Percentiles rank a stretch among this genome's conserved stretches.
Evolutionary conservation across 2,797 vertebrate species (phyloP).

Genomic region (Gymnopithys bicolor): DNA sequence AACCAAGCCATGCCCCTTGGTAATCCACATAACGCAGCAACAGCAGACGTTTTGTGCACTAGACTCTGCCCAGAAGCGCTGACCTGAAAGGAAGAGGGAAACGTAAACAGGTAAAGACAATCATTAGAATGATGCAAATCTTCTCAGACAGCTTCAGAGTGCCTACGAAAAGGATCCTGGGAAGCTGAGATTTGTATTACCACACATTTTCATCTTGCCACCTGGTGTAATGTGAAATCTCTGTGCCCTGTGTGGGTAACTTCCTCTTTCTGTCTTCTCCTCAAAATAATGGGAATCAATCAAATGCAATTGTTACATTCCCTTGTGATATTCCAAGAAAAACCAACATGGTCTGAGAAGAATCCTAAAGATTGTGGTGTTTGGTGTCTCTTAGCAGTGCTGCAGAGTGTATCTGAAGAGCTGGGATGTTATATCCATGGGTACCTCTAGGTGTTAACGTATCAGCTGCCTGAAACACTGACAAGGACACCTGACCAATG

Average conservation of each 20-base stretch:
- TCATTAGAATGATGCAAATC: not conserved
- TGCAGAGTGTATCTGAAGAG: not conserved
- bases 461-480: not conserved
- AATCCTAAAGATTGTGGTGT: not conserved
- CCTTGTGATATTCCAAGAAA: not conserved
- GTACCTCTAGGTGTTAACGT: not conserved
- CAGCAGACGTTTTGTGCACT: slow-evolving; percentile 6
- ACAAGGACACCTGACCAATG: not conserved
- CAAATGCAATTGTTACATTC: not conserved
- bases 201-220: not conserved
- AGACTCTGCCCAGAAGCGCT: slow-evolving; percentile 87
- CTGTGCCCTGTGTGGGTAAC: not conserved
- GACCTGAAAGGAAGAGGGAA: slow-evolving; percentile 79
- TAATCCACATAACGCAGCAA: not conserved
- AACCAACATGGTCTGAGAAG: not conserved
- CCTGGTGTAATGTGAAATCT: not conserved
- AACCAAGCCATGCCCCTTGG: slow-evolving; percentile 44
- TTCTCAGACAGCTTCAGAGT: not conserved
- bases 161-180: not conserved
- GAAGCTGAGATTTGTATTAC: not conserved
- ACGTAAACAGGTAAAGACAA: not conserved
- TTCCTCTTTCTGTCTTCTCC: not conserved
- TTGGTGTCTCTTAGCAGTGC: not conserved
- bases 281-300: not conserved
- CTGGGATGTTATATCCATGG: not conserved